Evolutionary conservation across 64 coral and sea anemone genomes (phyloP).

Genomic region (Acropora yongei): DNA sequence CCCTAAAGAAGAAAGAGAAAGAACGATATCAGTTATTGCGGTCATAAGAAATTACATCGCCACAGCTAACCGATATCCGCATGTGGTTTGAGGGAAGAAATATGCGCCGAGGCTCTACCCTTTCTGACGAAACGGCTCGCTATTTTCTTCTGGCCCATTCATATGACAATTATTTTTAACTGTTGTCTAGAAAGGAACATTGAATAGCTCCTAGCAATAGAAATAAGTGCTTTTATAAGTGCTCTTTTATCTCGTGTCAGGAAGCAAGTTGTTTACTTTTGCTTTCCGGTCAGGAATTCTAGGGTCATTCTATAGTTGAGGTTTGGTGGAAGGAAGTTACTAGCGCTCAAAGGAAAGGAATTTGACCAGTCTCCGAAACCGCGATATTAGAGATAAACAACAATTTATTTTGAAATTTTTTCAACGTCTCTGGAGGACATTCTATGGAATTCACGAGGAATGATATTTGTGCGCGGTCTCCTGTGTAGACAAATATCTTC

Average conservation of each 20-base stretch:
- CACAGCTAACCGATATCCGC: background rate
- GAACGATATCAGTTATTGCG: background rate
- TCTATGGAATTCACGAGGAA: background rate
- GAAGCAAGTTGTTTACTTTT: slow-evolving; percentile 57
- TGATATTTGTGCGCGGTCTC: background rate
- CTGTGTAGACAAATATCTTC: background rate
- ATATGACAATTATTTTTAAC: background rate
- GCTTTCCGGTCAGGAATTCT: slow-evolving; percentile 32
- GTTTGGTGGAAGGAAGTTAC: background rate
- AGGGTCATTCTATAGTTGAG: background rate
- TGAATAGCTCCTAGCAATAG: background rate
- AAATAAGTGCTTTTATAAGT: background rate
- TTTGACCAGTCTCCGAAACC: background rate
- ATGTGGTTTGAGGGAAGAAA: background rate
- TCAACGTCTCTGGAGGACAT: background rate
- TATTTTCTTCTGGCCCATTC: too few relatives aligned
- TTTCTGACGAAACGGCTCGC: too few relatives aligned
- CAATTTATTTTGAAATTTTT: background rate
- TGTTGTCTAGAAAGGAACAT: background rate
- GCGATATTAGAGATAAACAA: background rate
- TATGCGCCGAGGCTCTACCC: background rate
- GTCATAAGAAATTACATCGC: background rate
- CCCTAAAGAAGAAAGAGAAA: slow-evolving; percentile 9
- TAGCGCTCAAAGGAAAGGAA: background rate
- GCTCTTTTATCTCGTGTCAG: slow-evolving; percentile 27